A percentile compares a stretch with the other conserved stretches of the same genome.
Conservation (phyloP, 2,113 vertebrate species). For the Hirundichthys speculiger region DNA sequence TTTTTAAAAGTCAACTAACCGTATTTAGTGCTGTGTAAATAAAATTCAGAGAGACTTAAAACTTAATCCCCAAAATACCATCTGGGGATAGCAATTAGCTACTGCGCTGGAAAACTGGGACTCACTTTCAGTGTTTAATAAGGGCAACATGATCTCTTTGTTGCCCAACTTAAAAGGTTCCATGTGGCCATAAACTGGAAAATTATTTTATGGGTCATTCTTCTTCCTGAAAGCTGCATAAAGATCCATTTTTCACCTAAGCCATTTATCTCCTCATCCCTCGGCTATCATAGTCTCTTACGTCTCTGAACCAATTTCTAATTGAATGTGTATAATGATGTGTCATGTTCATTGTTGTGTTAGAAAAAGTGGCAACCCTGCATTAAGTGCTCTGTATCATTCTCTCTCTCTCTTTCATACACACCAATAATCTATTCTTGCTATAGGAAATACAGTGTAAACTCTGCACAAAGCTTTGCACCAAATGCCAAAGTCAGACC, state of each 20-base stretch:
- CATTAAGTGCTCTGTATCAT: background rate
- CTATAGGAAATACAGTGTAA: background rate
- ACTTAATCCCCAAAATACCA: slow-evolving; percentile 13
- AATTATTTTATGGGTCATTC: slow-evolving; percentile 34
- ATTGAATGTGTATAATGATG: slow-evolving; percentile 27
- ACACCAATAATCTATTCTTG: background rate
- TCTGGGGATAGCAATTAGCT: slow-evolving; percentile 48
- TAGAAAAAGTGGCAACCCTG: slow-evolving; percentile 10
- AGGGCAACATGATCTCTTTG: slow-evolving; percentile 12
- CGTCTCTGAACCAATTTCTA: slow-evolving; percentile 11
- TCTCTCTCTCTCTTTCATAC: background rate
- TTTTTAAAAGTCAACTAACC: slow-evolving; percentile 2
- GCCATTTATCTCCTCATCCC: slow-evolving; percentile 43
- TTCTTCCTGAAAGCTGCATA: slow-evolving; percentile 45
- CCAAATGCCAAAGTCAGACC: background rate
- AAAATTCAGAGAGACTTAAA: slow-evolving; percentile 19
- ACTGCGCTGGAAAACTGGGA: slow-evolving; percentile 19
- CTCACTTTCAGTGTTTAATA: slow-evolving; percentile 30
- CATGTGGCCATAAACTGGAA: slow-evolving; percentile 16
- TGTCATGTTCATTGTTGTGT: slow-evolving; percentile 11
- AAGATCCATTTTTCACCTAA: slow-evolving; percentile 42
- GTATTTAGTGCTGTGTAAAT: slow-evolving; percentile 33
- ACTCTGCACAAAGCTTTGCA: background rate
- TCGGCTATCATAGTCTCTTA: slow-evolving; percentile 17
- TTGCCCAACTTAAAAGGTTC: slow-evolving; percentile 22